These are phyloP conservation scores for Cerastoderma edule DNA, from an alignment of 2,888 invertebrate genomes.

Conservation along the genomic window DNA sequence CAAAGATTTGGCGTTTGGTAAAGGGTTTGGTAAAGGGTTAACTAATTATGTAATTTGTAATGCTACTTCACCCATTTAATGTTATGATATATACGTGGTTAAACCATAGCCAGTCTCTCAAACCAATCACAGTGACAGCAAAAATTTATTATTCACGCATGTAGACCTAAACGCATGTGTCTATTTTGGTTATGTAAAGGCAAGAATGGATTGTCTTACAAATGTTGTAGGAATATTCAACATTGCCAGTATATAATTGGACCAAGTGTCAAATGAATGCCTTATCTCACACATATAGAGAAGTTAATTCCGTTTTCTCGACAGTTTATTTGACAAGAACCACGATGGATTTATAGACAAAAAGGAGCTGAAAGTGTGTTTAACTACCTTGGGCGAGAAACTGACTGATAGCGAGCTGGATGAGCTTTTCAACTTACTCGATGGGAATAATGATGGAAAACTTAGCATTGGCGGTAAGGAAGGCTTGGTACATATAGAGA, in stretches of 20 bases:
- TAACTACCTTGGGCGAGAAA: conserved; percentile 46
- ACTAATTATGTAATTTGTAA: too few relatives aligned
- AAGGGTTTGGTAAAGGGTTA: too few relatives aligned
- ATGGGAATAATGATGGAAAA: conserved; percentile 39
- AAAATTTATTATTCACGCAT: background rate
- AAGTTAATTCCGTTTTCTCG: background rate
- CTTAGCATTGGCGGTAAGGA: conserved; percentile 44
- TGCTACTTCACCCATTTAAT: too few relatives aligned
- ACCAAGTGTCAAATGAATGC: background rate
- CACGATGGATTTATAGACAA: conserved; percentile 44
- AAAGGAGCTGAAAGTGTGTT: conserved; percentile 36
- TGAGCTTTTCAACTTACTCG: conserved; percentile 46
- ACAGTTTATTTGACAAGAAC: conserved; percentile 50
- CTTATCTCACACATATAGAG: background rate
- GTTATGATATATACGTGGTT: too few relatives aligned
- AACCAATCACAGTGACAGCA: background rate
- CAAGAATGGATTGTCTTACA: background rate
- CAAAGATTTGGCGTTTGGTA: too few relatives aligned
- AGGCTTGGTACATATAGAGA: too few relatives aligned
- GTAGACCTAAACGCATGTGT: background rate
- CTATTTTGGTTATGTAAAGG: background rate
- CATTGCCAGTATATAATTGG: background rate
- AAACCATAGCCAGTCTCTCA: too few relatives aligned
- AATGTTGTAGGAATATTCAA: background rate
- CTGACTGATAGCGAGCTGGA: conserved; percentile 47